These are phyloP conservation scores for Myodes glareolus DNA, from an alignment of 2,113 vertebrate genomes.

Conservation along the genomic window DNA sequence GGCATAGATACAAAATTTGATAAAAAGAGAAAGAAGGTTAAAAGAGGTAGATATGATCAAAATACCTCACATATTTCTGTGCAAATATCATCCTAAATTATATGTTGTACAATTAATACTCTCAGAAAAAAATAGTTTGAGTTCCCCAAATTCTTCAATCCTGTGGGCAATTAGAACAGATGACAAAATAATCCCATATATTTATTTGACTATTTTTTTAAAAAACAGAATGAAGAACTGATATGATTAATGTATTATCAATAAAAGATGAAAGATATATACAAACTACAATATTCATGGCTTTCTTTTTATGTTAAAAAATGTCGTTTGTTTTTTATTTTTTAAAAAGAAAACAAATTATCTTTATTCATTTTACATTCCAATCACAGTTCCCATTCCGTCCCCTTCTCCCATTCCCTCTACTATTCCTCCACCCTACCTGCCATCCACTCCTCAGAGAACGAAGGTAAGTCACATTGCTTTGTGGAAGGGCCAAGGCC, in stretches of 20 bases:
- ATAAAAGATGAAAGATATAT: neutral
- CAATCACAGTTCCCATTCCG: no score
- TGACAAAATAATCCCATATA: neutral
- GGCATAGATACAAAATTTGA: neutral
- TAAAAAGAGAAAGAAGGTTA: neutral
- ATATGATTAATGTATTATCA: neutral
- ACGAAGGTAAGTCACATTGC: no score
- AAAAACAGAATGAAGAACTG: neutral
- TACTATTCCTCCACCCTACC: no score
- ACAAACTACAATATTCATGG: conserved; percentile 3
- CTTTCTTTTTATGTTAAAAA: neutral
- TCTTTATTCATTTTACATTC: no score
- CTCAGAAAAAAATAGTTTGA: neutral
- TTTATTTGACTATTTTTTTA: conserved; percentile 18
- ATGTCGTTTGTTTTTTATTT: no score
- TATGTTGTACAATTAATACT: neutral
- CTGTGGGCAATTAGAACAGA: neutral
- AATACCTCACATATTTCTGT: neutral
- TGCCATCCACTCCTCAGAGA: no score
- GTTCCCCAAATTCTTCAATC: neutral
- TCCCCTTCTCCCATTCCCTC: no score
- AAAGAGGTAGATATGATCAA: neutral
- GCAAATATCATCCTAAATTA: neutral
- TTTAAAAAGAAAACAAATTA: no score
- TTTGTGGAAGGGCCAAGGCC: no score